Conservation (phyloP, 2,888 invertebrate genomes). For the Dasypolia templi region DNA sequence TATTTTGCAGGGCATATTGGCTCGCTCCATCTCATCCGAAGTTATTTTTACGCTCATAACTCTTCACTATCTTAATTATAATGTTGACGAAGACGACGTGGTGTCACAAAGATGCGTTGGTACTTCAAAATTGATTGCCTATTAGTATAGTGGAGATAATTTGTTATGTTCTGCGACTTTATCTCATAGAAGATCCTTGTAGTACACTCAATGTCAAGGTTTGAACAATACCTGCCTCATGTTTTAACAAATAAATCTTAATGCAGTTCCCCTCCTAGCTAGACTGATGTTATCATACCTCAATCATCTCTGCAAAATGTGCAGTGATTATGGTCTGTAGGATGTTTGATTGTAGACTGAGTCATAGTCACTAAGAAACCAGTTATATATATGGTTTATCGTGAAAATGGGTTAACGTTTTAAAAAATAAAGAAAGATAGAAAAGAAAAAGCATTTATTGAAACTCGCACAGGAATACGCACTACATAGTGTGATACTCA, state of each 20-base stretch:
- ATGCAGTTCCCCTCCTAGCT: conserved; percentile 25
- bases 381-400: not conserved
- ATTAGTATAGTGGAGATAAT: conserved; percentile 24
- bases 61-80: conserved; percentile 65
- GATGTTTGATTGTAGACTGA: not conserved
- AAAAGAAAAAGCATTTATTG: too few species aligned
- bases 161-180: not conserved
- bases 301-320: conserved; percentile 20
- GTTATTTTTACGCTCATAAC: conserved; percentile 57
- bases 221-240: conserved; percentile 6
- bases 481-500: too few species aligned
- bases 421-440: too few species aligned
- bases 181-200: conserved; percentile 1
- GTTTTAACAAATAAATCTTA: conserved; percentile 32
- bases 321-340: conserved; percentile 23
- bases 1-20: not conserved
- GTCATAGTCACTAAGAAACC: conserved; percentile 2
- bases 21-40: conserved; percentile 26
- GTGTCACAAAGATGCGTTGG: conserved; percentile 29
- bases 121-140: conserved; percentile 50
- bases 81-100: conserved; percentile 44
- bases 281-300: conserved; percentile 18
- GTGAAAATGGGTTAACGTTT: not conserved
- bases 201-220: conserved; percentile 28
- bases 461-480: too few species aligned